Evolutionary conservation across 2,797 vertebrate species (phyloP), one percentile per base, ranked within the genome.

Genomic region (Syngnathus rostellatus): DNA sequence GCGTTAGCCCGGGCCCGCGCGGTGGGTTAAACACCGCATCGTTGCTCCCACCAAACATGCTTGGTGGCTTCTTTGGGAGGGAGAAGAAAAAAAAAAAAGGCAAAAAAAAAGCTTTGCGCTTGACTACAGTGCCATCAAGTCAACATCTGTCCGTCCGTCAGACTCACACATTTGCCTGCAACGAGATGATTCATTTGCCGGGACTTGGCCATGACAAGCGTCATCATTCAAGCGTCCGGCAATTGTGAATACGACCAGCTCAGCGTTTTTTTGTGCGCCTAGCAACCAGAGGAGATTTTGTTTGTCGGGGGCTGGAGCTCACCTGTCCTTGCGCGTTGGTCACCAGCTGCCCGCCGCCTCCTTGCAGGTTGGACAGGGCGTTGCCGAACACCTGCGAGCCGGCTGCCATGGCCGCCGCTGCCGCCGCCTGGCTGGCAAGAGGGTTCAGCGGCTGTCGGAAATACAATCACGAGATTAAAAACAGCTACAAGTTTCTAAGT

Each of bases 131-230:
- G 10, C n/a, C 50, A 51, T 9, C n/a, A 38, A 58, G 55, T 38
- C 17, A n/a, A 40, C 57, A 5, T n/a, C 19, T n/a, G 55, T 58
- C 17, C 57, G 19, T n/a, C 19, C n/a, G n/a, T 5, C 43, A 23
- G 45, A 46, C 62, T 92, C 92, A 92, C 86, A 93, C 92, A 92
- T 89, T 93, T 92, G 17, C 89, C 92, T 96, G 93, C 90, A 94
- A 96, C 96, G 94, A 96, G 94, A 97, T 98, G 95, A 98, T 98
- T 98, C 95, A 99, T 98, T 96, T 95, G 95, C 94, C 91, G 91
- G 91, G 88, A 90, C 88, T 84, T 88, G 81, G 89, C 90, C 92
- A 92, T 96, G 96, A 99, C 97, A 98, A 95, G 94, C 90, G 86
- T 92, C 94, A 99, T 98, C 92, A 91, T 98, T 98, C 97, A 98